A percentile compares a stretch with the other conserved stretches of the same genome.
Conservation (phyloP, 2,888 invertebrate species). For the Latrodectus elegans region DNA sequence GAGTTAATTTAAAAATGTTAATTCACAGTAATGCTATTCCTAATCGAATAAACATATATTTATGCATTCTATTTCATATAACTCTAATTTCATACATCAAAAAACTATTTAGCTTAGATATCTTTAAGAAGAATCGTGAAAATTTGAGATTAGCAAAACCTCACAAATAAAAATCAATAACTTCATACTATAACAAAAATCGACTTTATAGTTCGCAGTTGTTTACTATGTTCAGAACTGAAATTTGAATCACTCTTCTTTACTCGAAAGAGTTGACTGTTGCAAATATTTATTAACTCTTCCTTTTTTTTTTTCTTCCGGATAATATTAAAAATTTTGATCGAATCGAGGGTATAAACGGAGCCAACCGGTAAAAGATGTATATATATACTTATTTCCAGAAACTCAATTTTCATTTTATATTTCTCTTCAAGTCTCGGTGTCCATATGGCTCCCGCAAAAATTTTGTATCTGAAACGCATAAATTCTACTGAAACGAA, state of each 20-base stretch:
- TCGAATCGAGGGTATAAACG: not conserved
- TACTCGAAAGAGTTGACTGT: not conserved
- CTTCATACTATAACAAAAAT: not conserved
- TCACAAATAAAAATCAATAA: not conserved
- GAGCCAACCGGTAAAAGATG: not conserved
- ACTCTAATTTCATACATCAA: too few species aligned
- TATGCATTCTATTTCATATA: too few species aligned
- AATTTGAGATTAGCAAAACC: not conserved
- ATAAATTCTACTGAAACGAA: slow-evolving; percentile 61
- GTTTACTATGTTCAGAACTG: not conserved
- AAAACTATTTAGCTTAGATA: too few species aligned
- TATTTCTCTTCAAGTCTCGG: slow-evolving; percentile 7
- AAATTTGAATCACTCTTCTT: not conserved
- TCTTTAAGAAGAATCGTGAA: too few species aligned
- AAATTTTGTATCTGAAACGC: slow-evolving; percentile 41
- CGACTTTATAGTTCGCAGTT: not conserved
- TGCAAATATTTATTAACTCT: slow-evolving; percentile 14
- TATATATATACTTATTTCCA: not conserved
- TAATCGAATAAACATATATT: too few species aligned
- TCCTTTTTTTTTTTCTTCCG: not conserved
- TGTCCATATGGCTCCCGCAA: not conserved
- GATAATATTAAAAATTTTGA: slow-evolving; percentile 25
- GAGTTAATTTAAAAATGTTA: too few species aligned
- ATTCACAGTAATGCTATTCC: too few species aligned
- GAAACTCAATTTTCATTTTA: slow-evolving; percentile 50